Percentiles rank a stretch among this genome's conserved stretches.
Evolutionary conservation across 2,888 invertebrate species (phyloP).

Genomic region (Agapostemon virescens): DNA sequence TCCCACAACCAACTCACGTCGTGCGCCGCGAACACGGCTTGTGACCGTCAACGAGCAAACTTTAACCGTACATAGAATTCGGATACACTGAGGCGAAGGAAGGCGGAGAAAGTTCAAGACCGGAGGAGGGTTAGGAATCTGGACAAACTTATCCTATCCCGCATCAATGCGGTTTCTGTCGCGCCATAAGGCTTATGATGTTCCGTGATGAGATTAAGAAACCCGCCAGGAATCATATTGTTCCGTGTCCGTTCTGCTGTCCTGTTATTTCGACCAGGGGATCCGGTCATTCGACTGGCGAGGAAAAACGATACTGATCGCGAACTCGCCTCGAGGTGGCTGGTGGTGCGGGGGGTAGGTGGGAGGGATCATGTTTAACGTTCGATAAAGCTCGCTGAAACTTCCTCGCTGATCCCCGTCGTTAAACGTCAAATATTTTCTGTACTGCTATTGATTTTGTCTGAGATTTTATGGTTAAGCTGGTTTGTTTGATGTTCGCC

Average conservation of each 20-base stretch:
- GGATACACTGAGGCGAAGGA: constrained; percentile 47
- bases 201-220: constrained; percentile 41
- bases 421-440: neutral
- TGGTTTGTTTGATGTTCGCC: neutral
- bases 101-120: constrained; percentile 39
- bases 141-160: constrained; percentile 51
- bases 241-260: neutral
- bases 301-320: constrained; percentile 14
- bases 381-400: neutral
- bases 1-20: constrained; percentile 58
- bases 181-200: constrained; percentile 38
- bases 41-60: constrained; percentile 70
- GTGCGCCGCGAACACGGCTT: constrained; percentile 56
- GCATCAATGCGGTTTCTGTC: constrained; percentile 38
- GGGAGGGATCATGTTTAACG: constrained; percentile 33
- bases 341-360: too few relatives aligned
- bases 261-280: neutral
- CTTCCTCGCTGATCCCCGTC: neutral
- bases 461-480: neutral
- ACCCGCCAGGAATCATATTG: neutral
- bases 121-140: constrained; percentile 25
- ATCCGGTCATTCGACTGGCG: neutral
- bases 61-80: constrained; percentile 65
- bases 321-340: neutral
- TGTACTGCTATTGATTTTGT: neutral